phyloP scores from a whole-genome alignment of 2,888 invertebrate species.

The Melolontha melolontha region DNA sequence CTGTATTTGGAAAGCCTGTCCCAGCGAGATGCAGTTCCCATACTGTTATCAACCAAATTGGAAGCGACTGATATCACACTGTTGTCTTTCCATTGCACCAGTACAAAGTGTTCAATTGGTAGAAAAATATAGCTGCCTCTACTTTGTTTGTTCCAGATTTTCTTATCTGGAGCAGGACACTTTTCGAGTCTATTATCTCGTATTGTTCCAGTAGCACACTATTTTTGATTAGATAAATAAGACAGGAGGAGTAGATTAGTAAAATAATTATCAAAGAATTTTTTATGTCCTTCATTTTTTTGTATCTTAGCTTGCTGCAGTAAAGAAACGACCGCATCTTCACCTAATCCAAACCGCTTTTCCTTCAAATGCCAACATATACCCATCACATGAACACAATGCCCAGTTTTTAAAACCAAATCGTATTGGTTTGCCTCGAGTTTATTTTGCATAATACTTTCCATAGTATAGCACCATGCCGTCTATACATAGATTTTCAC shows the following conservation, averaged over 20 bases:
- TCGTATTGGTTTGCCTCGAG: too few relatives aligned
- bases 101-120: not conserved
- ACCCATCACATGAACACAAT: slow-evolving; percentile 48
- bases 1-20: too few relatives aligned
- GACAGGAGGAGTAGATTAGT: slow-evolving; percentile 34
- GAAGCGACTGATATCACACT: slow-evolving; percentile 3
- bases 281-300: too few relatives aligned
- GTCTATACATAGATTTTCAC: too few relatives aligned
- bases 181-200: too few relatives aligned
- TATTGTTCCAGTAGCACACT: slow-evolving; percentile 23
- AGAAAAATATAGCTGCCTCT: slow-evolving; percentile 3
- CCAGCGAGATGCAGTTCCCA: too few relatives aligned
- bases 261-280: slow-evolving; percentile 46
- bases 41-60: not conserved
- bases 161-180: slow-evolving; percentile 2
- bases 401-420: too few relatives aligned
- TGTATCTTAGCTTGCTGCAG: slow-evolving; percentile 41
- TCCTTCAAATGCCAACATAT: slow-evolving; percentile 48
- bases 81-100: slow-evolving; percentile 10
- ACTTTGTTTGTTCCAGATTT: slow-evolving; percentile 3
- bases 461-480: too few relatives aligned
- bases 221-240: slow-evolving; percentile 32
- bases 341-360: slow-evolving; percentile 48
- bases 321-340: slow-evolving; percentile 46
- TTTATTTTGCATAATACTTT: too few relatives aligned